Percentiles rank a stretch among this genome's conserved stretches.
Conservation (phyloP, 2,888 invertebrate species). For the Megamerina dolium region DNA sequence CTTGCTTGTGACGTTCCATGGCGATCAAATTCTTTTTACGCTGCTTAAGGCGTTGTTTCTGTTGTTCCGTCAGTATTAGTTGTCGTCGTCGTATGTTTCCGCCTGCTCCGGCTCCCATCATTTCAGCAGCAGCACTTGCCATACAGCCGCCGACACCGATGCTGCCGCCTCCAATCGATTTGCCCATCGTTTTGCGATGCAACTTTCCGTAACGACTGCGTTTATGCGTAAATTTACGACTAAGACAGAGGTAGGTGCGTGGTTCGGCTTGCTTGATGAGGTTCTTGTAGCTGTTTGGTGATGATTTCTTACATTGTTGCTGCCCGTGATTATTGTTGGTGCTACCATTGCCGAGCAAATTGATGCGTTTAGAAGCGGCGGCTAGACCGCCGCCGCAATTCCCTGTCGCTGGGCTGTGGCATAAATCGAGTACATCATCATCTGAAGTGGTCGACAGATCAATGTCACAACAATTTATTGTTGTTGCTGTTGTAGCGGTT, state of each 20-base stretch:
- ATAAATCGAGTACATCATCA: constrained; percentile 26
- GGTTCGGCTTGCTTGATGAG: constrained; percentile 48
- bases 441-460: constrained; percentile 23
- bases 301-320: constrained; percentile 36
- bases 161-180: constrained; percentile 17
- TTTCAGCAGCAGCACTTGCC: constrained; percentile 2
- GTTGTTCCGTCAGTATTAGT: constrained; percentile 41
- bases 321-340: constrained; percentile 30
- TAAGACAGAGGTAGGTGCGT: constrained; percentile 45
- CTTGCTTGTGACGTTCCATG: constrained; percentile 29
- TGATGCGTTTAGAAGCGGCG: constrained; percentile 1
- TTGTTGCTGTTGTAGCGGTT: too few relatives aligned
- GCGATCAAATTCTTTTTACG: constrained; percentile 33
- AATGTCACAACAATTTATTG: constrained; percentile 23
- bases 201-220: constrained; percentile 40
- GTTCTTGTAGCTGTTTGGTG: constrained; percentile 47
- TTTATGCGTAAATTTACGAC: constrained; percentile 36
- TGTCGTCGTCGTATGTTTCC: constrained; percentile 35
- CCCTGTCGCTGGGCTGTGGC: constrained; percentile 22
- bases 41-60: constrained; percentile 34
- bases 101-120: not conserved
- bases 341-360: constrained; percentile 5
- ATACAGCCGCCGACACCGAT: constrained; percentile 19
- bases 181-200: constrained; percentile 28
- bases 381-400: constrained; percentile 20